phyloP scores from a whole-genome alignment of 2,113 vertebrate genomes.

The Blennius ocellaris region DNA sequence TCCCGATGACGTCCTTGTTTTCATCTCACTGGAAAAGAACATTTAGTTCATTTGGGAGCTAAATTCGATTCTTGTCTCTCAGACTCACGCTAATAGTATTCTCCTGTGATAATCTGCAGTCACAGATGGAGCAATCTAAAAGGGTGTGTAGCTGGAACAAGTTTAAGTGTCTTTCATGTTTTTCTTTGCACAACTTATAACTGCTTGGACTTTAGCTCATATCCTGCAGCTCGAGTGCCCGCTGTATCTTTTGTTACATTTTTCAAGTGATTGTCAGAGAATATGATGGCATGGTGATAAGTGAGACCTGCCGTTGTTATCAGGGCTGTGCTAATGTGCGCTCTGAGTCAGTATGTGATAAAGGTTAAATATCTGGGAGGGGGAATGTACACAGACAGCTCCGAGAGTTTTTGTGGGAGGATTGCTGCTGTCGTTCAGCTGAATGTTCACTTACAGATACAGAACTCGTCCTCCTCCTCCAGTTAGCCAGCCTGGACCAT shows the following conservation, averaged over 20 bases:
- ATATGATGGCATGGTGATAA: neutral
- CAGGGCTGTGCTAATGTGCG: slow-evolving; percentile 30
- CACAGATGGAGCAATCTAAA: slow-evolving; percentile 32
- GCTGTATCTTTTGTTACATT: neutral
- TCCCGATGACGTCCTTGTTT: neutral
- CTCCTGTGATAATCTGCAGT: slow-evolving; percentile 47
- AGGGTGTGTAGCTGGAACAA: slow-evolving; percentile 57
- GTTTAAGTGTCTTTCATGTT: neutral
- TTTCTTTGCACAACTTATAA: slow-evolving; percentile 15
- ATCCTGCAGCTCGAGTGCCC: neutral
- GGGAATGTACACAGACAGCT: neutral
- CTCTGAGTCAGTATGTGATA: slow-evolving; percentile 43
- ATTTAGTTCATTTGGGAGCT: neutral
- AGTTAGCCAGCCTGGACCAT: neutral
- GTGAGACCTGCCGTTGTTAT: slow-evolving; percentile 38
- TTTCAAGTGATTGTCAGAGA: neutral
- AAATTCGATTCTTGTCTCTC: slow-evolving; percentile 20
- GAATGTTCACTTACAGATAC: neutral
- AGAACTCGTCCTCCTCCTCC: slow-evolving; percentile 1
- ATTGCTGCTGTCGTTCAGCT: neutral
- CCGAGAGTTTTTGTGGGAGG: slow-evolving; percentile 6
- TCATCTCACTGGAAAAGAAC: neutral
- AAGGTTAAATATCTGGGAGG: slow-evolving; percentile 41
- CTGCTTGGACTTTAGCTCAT: neutral
- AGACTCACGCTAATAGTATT: slow-evolving; percentile 44